A percentile compares a stretch with the other conserved stretches of the same genome.
Conservation (phyloP, 2,797 vertebrate species). For the Microctenopoma steveboyesi region DNA sequence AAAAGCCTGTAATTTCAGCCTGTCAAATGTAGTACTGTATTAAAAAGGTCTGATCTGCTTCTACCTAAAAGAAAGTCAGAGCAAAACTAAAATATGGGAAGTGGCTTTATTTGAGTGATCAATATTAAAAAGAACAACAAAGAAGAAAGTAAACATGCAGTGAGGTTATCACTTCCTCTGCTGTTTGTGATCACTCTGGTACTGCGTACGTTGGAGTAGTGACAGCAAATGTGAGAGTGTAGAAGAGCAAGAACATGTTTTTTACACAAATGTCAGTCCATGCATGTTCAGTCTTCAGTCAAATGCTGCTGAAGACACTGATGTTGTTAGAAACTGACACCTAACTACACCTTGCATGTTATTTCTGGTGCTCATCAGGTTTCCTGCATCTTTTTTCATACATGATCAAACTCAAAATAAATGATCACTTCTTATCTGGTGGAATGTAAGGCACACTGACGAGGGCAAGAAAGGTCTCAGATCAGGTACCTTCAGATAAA, state of each 20-base stretch:
- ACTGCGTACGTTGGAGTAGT: slow-evolving; percentile 41
- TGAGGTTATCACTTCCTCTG: background rate
- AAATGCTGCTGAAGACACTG: slow-evolving; percentile 37
- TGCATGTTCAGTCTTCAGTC: slow-evolving; percentile 50
- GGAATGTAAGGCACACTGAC: slow-evolving; percentile 22
- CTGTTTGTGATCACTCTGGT: slow-evolving; percentile 42
- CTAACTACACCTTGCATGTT: slow-evolving; percentile 44
- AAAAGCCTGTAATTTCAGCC: slow-evolving; percentile 27
- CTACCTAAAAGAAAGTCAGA: slow-evolving; percentile 9
- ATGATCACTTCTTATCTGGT: slow-evolving; percentile 40
- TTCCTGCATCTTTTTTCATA: slow-evolving; percentile 35
- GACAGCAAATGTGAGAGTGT: slow-evolving; percentile 41
- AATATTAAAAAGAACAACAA: slow-evolving; percentile 25
- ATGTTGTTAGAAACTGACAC: slow-evolving; percentile 57
- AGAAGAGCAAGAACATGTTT: slow-evolving; percentile 47
- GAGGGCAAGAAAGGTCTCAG: slow-evolving; percentile 16
- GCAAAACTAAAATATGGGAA: slow-evolving; percentile 10
- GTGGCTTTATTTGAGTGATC: slow-evolving; percentile 21
- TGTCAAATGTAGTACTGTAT: slow-evolving; percentile 23
- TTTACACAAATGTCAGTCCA: slow-evolving; percentile 52
- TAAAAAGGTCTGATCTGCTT: slow-evolving; percentile 39
- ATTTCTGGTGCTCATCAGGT: slow-evolving; percentile 20
- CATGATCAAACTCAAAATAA: slow-evolving; percentile 30
- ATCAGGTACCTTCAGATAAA: slow-evolving; percentile 16
- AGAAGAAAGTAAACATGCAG: slow-evolving; percentile 21